These are phyloP conservation scores for Desmodus rotundus DNA, from an alignment of 2,113 vertebrate genomes.

Conservation along the genomic window DNA sequence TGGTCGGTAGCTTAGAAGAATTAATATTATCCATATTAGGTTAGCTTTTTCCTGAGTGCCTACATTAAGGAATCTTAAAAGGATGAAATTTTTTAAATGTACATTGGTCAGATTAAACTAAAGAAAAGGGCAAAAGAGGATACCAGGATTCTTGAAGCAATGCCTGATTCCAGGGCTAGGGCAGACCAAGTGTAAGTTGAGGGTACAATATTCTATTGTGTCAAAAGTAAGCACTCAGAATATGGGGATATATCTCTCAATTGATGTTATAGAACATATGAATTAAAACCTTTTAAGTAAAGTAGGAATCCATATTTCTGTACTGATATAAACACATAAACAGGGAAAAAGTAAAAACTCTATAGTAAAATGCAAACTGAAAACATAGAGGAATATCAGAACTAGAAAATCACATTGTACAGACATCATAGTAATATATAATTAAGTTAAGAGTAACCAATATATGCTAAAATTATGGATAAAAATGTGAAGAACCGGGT, in stretches of 20 bases:
- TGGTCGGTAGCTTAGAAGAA: not conserved
- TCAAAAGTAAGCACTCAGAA: not conserved
- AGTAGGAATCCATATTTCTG: not conserved
- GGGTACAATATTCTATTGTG: not conserved
- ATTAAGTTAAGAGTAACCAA: not conserved
- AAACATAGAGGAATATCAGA: not conserved
- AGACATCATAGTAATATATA: not conserved
- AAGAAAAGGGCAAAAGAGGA: not conserved
- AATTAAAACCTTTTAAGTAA: not conserved
- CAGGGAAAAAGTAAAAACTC: not conserved
- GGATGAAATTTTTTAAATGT: not conserved
- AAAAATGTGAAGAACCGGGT: not conserved
- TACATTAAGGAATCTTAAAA: not conserved
- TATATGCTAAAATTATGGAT: not conserved
- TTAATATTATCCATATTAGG: not conserved
- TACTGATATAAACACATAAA: not conserved
- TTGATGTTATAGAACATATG: not conserved
- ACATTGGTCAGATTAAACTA: not conserved
- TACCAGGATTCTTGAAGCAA: not conserved
- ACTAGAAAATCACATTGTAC: not conserved
- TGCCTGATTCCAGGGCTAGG: not conserved
- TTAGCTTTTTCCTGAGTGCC: not conserved
- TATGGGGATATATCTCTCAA: not conserved
- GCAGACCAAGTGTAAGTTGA: not conserved
- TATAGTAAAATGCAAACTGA: not conserved